Base-by-base conservation (phyloP, 2,888 invertebrate genomes). In the Drosophila borealis region DNA sequence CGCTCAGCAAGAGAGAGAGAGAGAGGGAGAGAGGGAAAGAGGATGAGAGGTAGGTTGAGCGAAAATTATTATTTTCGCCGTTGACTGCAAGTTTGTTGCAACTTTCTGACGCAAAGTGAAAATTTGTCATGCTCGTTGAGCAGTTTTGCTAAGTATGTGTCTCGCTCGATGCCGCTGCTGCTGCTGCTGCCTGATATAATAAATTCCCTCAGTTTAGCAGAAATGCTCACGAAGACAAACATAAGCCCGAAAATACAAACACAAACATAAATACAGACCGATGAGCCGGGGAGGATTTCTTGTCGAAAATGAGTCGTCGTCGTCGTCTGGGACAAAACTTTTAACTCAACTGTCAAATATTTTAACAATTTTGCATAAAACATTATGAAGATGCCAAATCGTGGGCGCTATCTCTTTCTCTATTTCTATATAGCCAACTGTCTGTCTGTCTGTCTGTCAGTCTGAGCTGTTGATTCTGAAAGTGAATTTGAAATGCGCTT, bases 331-430 rank as follows among this genome's bases (percentile, higher is more conserved):
- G 61, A 13, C 13, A 9, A 63, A 82, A 83, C 83, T 83, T 86
- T 83, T 86, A 88, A 86, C 89, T 86, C 78, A 56, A 74, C 89
- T 88, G 78, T 65, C 83, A 88, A 87, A 85, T 88, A 89, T 85
- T 85, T 85, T 77, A 85, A 80, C 78, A 89, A 86, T 88, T 86
- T 84, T 84, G 79, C 88, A 89, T 86, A 89, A 85, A 89, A 87
- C 80, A 87, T 86, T 88, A 70, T 70, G 66, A 66, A 71, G 72
- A 86, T 86, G 69, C 80, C 46, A 42, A 57, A 41, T n/a, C 34
- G n/a, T 29, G 10, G 19, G 17, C 41, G 9, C 21, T 4, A 13
- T 17, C 21, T 21, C 29, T n/a, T 1, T 25, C n/a, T 36, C 33
- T 39, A 19, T 19, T 19, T 57, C 21, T 17, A 17, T 54, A 44